Percentiles rank a stretch among this genome's conserved stretches.
phyloP scores from a whole-genome alignment of 1,140 invertebrate genomes.

The Cydia splendana region DNA sequence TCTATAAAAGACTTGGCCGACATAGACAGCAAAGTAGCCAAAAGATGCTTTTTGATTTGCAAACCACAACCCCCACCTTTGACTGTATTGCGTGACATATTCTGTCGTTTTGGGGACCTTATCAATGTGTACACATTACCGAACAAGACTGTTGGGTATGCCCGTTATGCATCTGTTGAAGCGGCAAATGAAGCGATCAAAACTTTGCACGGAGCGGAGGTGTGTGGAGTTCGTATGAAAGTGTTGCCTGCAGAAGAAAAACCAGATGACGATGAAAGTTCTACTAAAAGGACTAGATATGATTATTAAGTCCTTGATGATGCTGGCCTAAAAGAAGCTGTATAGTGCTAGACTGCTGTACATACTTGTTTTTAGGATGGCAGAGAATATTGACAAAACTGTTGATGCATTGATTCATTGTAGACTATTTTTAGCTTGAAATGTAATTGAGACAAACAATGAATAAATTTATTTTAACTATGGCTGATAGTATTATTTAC shows the following conservation, averaged over 20 bases:
- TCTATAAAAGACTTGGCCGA: conserved; percentile 86
- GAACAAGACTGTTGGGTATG: conserved; percentile 94
- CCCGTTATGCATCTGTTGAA: conserved; percentile 89
- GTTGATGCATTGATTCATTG: neutral
- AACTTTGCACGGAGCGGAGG: conserved; percentile 62
- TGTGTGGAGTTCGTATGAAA: conserved; percentile 66
- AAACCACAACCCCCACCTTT: conserved; percentile 90
- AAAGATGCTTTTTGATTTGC: conserved; percentile 84
- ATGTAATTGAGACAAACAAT: neutral
- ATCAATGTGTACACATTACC: conserved; percentile 94
- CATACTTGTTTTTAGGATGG: neutral
- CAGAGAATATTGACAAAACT: neutral
- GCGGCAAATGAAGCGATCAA: conserved; percentile 84
- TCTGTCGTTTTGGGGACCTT: conserved; percentile 93
- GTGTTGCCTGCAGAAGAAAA: conserved; percentile 60
- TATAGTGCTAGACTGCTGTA: neutral
- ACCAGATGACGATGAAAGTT: conserved; percentile 58
- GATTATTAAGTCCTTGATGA: conserved; percentile 24
- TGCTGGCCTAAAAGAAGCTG: neutral
- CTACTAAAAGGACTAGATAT: conserved; percentile 53
- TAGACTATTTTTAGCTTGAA: neutral
- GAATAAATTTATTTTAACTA: conserved; percentile 3
- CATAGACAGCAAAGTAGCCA: conserved; percentile 66
- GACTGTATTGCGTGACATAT: conserved; percentile 91
- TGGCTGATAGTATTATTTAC: neutral